phyloP scores from a whole-genome alignment of 2,888 invertebrate genomes.

The Drosophila incognita region DNA sequence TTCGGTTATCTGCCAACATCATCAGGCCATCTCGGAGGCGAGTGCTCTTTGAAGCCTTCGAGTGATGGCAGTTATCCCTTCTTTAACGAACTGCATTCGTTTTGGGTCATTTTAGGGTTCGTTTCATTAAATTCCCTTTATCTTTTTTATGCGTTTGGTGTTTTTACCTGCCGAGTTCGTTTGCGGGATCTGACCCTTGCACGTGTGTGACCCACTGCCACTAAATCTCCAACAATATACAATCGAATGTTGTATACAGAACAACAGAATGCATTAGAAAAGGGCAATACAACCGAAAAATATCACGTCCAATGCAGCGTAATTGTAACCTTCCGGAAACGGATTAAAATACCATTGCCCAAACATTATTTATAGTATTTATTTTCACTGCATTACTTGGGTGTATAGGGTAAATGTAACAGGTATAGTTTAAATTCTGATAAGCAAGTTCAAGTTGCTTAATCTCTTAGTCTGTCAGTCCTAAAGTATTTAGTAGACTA shows the following conservation, averaged over 20 bases:
- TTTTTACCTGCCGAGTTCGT: conserved; percentile 66
- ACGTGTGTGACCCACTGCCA: conserved; percentile 78
- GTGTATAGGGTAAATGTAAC: not conserved
- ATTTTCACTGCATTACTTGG: conserved; percentile 4
- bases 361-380: conserved; percentile 12
- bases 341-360: conserved; percentile 67
- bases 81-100: conserved; percentile 59
- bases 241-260: conserved; percentile 27
- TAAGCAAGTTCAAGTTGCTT: not conserved
- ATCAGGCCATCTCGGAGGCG: conserved; percentile 40
- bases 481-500: not conserved
- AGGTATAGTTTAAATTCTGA: not conserved
- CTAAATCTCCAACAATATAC: conserved; percentile 63
- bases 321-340: conserved; percentile 74
- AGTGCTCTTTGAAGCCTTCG: conserved; percentile 43
- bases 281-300: conserved; percentile 51
- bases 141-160: conserved; percentile 52
- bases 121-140: conserved; percentile 67
- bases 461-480: not conserved
- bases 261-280: conserved; percentile 46
- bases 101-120: conserved; percentile 76
- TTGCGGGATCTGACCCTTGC: conserved; percentile 77
- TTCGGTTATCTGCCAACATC: conserved; percentile 57
- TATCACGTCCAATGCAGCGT: conserved; percentile 60
- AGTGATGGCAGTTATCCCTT: conserved; percentile 58